These are phyloP conservation scores for Turnix velox DNA, from an alignment of 2,113 vertebrate species.

Conservation along the genomic window DNA sequence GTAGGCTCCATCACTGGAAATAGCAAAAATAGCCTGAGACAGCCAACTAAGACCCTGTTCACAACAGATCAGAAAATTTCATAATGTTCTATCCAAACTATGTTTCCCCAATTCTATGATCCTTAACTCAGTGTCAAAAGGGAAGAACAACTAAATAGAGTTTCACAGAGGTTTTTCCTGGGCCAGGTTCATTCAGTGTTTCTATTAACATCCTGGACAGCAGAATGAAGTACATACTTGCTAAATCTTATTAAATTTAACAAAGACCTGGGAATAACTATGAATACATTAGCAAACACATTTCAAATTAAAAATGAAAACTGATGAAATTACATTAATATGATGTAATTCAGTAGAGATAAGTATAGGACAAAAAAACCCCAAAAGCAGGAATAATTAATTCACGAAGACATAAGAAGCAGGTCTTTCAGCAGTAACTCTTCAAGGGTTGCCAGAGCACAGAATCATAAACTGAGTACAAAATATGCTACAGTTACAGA, in stretches of 20 bases:
- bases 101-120: background rate
- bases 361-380: background rate
- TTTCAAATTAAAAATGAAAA: background rate
- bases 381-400: background rate
- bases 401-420: background rate
- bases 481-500: background rate
- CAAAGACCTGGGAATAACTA: background rate
- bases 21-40: background rate
- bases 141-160: background rate
- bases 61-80: background rate
- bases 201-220: background rate
- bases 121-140: background rate
- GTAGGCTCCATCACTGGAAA: background rate
- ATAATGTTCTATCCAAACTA: background rate
- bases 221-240: background rate
- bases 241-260: background rate
- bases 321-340: background rate
- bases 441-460: background rate
- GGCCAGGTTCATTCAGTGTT: background rate
- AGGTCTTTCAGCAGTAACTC: background rate
- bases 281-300: background rate
- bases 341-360: background rate
- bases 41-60: background rate
- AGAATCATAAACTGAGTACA: background rate
- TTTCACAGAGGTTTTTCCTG: background rate